Percentiles rank a stretch among this genome's conserved stretches.
phyloP scores from a whole-genome alignment of 2,888 invertebrate species.

The Phasia obesa region DNA sequence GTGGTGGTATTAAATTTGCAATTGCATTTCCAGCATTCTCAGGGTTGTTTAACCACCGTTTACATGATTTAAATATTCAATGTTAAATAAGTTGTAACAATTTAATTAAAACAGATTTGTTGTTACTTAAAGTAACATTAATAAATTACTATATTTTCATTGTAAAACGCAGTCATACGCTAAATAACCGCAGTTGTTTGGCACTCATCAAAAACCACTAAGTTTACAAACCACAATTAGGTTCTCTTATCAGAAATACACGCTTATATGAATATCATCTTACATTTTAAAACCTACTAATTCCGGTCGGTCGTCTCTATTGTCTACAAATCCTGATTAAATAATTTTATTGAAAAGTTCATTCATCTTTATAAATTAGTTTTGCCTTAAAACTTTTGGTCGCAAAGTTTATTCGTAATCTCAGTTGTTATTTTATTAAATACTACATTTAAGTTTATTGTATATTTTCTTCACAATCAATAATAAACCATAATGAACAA shows the following conservation, averaged over 20 bases:
- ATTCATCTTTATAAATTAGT: slow-evolving; percentile 54
- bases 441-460: slow-evolving; percentile 11
- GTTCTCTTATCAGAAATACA: background rate
- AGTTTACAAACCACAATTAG: slow-evolving; percentile 27
- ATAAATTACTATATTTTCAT: too few species aligned
- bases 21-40: slow-evolving; percentile 22
- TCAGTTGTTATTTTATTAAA: slow-evolving; percentile 27
- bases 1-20: too few species aligned
- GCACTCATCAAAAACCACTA: background rate
- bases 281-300: too few species aligned
- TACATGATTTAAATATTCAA: slow-evolving; percentile 14
- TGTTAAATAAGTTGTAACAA: slow-evolving; percentile 14
- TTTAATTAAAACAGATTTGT: slow-evolving; percentile 14
- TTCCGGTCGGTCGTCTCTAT: background rate
- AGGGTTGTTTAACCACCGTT: slow-evolving; percentile 32
- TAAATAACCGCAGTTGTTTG: slow-evolving; percentile 14
- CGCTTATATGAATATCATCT: background rate
- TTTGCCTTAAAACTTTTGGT: slow-evolving; percentile 5
- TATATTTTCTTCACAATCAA: slow-evolving; percentile 34
- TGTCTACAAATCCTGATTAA: slow-evolving; percentile 36
- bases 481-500: slow-evolving; percentile 42
- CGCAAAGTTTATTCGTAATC: slow-evolving; percentile 45
- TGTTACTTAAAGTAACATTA: too few species aligned
- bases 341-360: slow-evolving; percentile 62
- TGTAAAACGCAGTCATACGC: too few species aligned